Percentiles rank a stretch among this genome's conserved stretches.
These are phyloP conservation scores for Sebastes alutus DNA, from an alignment of 2,797 vertebrate genomes.

Conservation along the genomic window DNA sequence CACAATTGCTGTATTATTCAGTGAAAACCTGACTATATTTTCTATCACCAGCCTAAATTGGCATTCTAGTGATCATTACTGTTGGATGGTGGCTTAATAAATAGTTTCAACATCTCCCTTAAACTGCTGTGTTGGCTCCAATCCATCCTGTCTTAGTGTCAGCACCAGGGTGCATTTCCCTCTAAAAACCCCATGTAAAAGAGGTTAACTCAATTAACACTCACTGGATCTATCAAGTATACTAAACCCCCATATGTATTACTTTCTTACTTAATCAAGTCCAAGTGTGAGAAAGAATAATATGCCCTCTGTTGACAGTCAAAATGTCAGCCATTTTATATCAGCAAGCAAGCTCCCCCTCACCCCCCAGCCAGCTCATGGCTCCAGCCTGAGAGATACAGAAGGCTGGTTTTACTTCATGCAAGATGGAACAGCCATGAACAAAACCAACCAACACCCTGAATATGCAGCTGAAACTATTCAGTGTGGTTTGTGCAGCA, in stretches of 20 bases:
- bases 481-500: slow-evolving; percentile 62
- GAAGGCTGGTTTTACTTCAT: slow-evolving; percentile 51
- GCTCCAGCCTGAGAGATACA: slow-evolving; percentile 57
- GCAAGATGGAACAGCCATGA: slow-evolving; percentile 53
- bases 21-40: not conserved
- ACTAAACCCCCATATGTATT: not conserved
- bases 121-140: not conserved
- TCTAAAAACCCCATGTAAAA: not conserved
- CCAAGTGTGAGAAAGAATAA: slow-evolving; percentile 35
- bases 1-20: not conserved
- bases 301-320: slow-evolving; percentile 76
- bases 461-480: slow-evolving; percentile 28
- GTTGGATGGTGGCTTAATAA: not conserved
- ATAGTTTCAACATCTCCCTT: not conserved
- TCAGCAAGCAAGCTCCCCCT: slow-evolving; percentile 70
- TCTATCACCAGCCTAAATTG: not conserved
- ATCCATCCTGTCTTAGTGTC: slow-evolving; percentile 12
- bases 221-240: not conserved
- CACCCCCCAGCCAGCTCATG: slow-evolving; percentile 68
- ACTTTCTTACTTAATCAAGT: not conserved
- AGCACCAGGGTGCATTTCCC: not conserved
- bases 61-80: not conserved
- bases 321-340: slow-evolving; percentile 83
- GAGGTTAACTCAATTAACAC: not conserved
- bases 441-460: slow-evolving; percentile 52